A percentile compares a stretch with the other conserved stretches of the same genome.
Evolutionary conservation across 2,797 vertebrate species (phyloP).

Genomic region (Leptatherina wallacei): DNA sequence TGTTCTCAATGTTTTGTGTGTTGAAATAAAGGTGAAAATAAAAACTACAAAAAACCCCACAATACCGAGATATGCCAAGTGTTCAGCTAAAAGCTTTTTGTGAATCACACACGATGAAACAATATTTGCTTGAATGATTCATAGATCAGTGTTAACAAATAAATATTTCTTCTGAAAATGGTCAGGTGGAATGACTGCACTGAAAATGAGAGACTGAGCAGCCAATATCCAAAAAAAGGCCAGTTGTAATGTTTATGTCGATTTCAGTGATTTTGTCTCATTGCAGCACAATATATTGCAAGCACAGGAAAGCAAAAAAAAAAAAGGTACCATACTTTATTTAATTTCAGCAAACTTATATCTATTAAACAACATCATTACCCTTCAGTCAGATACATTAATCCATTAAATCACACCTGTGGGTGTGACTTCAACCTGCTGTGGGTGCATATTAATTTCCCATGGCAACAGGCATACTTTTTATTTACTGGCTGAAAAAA

Average conservation of each 20-base stretch:
- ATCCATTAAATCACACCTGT: constrained; percentile 26
- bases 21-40: no score
- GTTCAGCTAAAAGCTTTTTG: no score
- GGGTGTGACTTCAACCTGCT: constrained; percentile 17
- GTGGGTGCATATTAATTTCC: constrained; percentile 15
- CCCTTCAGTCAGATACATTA: constrained; percentile 18
- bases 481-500: background rate
- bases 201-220: no score
- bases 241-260: background rate
- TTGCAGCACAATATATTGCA: background rate
- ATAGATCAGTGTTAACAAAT: background rate
- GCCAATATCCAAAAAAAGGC: no score
- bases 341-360: constrained; percentile 10
- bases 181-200: no score
- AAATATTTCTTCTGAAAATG: no score
- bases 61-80: no score
- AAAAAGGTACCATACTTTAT: constrained; percentile 4
- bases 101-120: no score
- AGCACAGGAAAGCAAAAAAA: background rate
- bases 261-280: constrained; percentile 3
- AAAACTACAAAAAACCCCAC: no score
- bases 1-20: no score
- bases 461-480: background rate
- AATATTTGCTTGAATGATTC: no score
- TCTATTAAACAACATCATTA: constrained; percentile 4